Conservation (phyloP, 37 sponge, comb jelly and placozoan genomes). For the Hormiphora californensis region DNA sequence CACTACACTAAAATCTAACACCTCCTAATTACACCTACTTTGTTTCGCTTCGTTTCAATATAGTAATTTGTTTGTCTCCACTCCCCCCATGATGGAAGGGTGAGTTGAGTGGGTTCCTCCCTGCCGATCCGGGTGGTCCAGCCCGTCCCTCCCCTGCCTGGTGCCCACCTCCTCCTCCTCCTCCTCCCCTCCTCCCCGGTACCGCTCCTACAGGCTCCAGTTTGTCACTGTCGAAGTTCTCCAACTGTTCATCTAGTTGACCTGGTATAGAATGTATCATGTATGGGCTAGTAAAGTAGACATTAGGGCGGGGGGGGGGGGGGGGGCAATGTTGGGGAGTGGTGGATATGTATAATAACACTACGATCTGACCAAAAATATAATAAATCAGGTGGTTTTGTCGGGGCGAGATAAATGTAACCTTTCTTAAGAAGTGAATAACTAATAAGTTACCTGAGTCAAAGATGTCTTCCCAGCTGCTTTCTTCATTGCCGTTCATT, state of each 20-base stretch:
- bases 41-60: not conserved
- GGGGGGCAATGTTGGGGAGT: too few species aligned
- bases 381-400: too few species aligned
- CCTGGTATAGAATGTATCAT: not conserved
- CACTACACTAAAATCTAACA: not conserved
- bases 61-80: not conserved
- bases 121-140: not conserved
- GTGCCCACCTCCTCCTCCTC: not conserved
- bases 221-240: constrained; percentile 23
- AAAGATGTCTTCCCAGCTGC: constrained; percentile 10
- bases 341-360: too few species aligned
- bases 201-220: not conserved
- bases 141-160: not conserved
- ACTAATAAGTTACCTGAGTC: constrained; percentile 1
- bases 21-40: not conserved
- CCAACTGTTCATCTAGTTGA: not conserved
- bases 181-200: not conserved
- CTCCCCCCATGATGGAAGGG: not conserved
- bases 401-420: too few species aligned
- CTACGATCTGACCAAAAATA: too few species aligned
- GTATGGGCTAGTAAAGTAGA: too few species aligned
- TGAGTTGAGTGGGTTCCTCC: not conserved
- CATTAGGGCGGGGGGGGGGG: too few species aligned
- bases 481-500: constrained; percentile 24
- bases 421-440: too few species aligned